These are phyloP conservation scores for Frankliniella fusca DNA, from an alignment of 2,888 invertebrate genomes.

Conservation along the genomic window DNA sequence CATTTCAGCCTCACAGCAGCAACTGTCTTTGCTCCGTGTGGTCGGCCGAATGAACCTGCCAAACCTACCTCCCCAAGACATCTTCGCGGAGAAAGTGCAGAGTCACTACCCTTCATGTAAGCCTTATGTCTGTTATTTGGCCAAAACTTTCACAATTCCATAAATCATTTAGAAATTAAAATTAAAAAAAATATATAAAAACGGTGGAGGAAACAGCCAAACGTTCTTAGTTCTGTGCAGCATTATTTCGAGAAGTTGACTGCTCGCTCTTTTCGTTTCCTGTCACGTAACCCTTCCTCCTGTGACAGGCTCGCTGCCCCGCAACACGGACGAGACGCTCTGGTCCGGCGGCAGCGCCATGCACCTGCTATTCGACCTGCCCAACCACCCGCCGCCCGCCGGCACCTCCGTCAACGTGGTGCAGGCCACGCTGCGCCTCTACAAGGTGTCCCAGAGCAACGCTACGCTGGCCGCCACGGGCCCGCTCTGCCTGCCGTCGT, in stretches of 20 bases:
- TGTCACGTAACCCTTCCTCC: not conserved
- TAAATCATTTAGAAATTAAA: not conserved
- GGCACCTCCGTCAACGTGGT: constrained; percentile 53
- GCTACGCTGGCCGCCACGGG: constrained; percentile 28
- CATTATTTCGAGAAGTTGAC: not conserved
- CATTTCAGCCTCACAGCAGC: constrained; percentile 32
- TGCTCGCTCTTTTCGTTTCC: not conserved
- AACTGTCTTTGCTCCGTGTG: constrained; percentile 34
- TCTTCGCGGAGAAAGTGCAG: constrained; percentile 46
- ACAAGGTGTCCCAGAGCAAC: constrained; percentile 48
- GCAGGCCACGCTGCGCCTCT: constrained; percentile 53
- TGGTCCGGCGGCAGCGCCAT: constrained; percentile 54
- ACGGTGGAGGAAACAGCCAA: too few relatives aligned
- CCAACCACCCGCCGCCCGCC: constrained; percentile 46
- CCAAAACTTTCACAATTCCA: not conserved
- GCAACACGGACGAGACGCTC: constrained; percentile 53
- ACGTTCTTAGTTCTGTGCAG: not conserved
- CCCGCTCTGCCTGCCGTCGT: constrained; percentile 7
- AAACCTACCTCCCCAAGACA: constrained; percentile 40
- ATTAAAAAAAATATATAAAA: too few relatives aligned
- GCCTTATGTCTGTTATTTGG: constrained; percentile 38
- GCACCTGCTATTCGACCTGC: constrained; percentile 56
- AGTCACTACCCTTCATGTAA: constrained; percentile 51
- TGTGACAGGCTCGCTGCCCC: constrained; percentile 53
- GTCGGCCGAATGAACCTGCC: constrained; percentile 35